Evolutionary conservation across 2,113 vertebrate species (phyloP).

Genomic region (Sebastes fasciatus): DNA sequence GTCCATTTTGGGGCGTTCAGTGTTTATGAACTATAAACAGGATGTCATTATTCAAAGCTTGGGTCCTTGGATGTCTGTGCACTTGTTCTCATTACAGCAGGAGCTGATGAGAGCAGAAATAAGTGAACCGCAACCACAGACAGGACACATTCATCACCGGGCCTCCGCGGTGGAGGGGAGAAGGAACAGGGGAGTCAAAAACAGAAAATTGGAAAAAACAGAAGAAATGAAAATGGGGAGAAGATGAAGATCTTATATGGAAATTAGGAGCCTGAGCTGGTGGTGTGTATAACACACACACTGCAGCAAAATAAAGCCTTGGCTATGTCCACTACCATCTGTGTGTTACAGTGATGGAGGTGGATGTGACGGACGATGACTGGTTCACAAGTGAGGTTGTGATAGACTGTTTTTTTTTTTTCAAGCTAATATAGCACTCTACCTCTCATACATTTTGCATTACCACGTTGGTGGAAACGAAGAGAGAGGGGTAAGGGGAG

Average conservation of each 20-base stretch:
- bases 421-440: constrained; percentile 24
- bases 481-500: not conserved
- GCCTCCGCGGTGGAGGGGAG: not conserved
- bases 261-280: constrained; percentile 6
- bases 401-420: constrained; percentile 35
- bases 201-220: not conserved
- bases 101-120: constrained; percentile 61
- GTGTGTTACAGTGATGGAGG: constrained; percentile 36
- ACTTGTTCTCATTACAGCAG: constrained; percentile 57
- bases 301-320: constrained; percentile 10
- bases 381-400: constrained; percentile 41
- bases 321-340: constrained; percentile 27
- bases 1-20: constrained; percentile 9
- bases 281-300: constrained; percentile 27
- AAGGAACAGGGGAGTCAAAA: not conserved
- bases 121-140: constrained; percentile 42
- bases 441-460: constrained; percentile 69
- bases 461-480: constrained; percentile 5
- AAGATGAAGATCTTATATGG: not conserved
- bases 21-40: constrained; percentile 44
- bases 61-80: constrained; percentile 30
- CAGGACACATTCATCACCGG: constrained; percentile 54
- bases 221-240: constrained; percentile 28
- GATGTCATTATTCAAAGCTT: constrained; percentile 56
- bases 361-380: constrained; percentile 28